Base-by-base conservation (phyloP, 2,113 vertebrate species). In the Cebidichthys violaceus region DNA sequence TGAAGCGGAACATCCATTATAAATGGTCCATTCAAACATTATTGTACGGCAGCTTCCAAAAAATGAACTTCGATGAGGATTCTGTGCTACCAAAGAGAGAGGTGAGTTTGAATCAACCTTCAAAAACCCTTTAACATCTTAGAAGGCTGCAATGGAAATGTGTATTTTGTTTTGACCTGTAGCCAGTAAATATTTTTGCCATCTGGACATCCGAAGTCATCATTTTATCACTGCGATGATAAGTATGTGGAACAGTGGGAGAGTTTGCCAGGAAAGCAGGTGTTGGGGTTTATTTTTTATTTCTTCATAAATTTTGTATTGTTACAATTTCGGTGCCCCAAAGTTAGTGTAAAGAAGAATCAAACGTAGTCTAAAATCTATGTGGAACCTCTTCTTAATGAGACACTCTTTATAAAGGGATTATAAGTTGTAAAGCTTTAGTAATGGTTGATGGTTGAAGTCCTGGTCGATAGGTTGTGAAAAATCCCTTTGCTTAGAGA, bases 41-140 rank as follows among this genome's bases (percentile, higher is more conserved):
- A 13, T 41, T 71, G 67, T 17, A 62, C 10, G 4, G 33, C 24
- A 72, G 39, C n/a, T 61, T 67, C 57, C 13, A 77, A 84, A 79
- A 86, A 70, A 94, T 94, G 90, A 85, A 77, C 35, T 13, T 69
- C 13, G 76, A 11, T 69, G 79, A 88, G 13, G 82, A 33, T 68
- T 24, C 75, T 14, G 22, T 1, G 8, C 57, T 62, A 33, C 33
- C 79, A 85, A 86, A 86, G 47, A 85, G 72, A 84, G 10, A 77
- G 86, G 93, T 95, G 71, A 79, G 90, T 80, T 57, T 22, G 27
- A 60, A 45, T 41, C 2, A 0, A 39, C 1, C 5, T 2, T 57
- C 9, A 14, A 24, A 35, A 72, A 59, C 15, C 24, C 35, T 65
- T 55, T 35, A 57, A 29, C 15, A 29, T 8, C 14, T 24, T 14